phyloP scores from a whole-genome alignment of 2,797 vertebrate species.

The Phoxinus dragarum region DNA sequence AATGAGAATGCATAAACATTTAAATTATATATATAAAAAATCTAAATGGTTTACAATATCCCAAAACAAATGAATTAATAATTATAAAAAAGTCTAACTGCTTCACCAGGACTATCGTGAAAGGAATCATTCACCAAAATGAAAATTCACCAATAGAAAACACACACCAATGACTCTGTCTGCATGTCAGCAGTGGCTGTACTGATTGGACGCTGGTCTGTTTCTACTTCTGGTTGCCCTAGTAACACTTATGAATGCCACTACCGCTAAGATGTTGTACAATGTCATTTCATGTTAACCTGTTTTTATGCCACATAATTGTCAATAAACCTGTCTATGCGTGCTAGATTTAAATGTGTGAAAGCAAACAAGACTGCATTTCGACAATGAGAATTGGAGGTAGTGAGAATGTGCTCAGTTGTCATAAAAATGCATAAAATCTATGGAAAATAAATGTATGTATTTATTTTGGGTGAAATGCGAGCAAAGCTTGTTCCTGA shows the following conservation, averaged over 20 bases:
- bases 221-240: conserved; percentile 14
- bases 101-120: background rate
- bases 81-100: background rate
- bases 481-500: background rate
- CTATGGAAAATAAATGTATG: background rate
- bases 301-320: background rate
- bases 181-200: conserved; percentile 5
- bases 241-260: conserved; percentile 25
- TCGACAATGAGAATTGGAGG: background rate
- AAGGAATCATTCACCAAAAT: background rate
- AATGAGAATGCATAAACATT: background rate
- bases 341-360: conserved; percentile 2
- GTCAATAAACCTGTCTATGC: background rate
- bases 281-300: background rate
- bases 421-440: background rate
- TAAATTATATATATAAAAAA: background rate
- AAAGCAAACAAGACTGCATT: background rate
- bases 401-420: background rate
- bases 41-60: background rate
- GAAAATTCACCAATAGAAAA: background rate
- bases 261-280: background rate
- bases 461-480: background rate
- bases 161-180: too few relatives aligned
- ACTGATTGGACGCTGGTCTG: conserved; percentile 2
- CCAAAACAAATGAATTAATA: background rate